These are phyloP conservation scores for human DNA, from an alignment of 2,113 vertebrate species.

Conservation along the genomic window DNA sequence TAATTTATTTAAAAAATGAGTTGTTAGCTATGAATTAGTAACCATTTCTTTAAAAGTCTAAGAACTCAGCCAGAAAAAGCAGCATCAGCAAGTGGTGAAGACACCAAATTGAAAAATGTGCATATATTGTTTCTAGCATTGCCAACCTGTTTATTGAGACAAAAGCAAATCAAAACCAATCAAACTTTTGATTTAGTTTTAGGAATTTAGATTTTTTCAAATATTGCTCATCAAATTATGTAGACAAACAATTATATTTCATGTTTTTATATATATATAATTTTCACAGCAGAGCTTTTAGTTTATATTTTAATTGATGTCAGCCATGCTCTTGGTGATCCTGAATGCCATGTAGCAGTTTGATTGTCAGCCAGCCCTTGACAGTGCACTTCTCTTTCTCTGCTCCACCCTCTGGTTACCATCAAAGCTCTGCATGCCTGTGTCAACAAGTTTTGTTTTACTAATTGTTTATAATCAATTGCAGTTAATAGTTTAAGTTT, in stretches of 20 bases:
- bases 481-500: slow-evolving; percentile 71
- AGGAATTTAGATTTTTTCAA: slow-evolving; percentile 51
- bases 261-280: slow-evolving; percentile 72
- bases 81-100: slow-evolving; percentile 34
- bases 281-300: slow-evolving; percentile 73
- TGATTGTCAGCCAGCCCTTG: slow-evolving; percentile 25
- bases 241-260: slow-evolving; percentile 66
- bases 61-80: slow-evolving; percentile 59
- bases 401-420: slow-evolving; percentile 39
- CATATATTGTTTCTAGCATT: slow-evolving; percentile 51
- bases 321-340: slow-evolving; percentile 45
- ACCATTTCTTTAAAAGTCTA: slow-evolving; percentile 58
- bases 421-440: slow-evolving; percentile 68
- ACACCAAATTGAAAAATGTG: slow-evolving; percentile 22
- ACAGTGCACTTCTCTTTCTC: slow-evolving; percentile 29
- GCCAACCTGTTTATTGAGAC: slow-evolving; percentile 69
- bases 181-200: slow-evolving; percentile 36
- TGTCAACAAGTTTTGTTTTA: slow-evolving; percentile 67
- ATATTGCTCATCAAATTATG: slow-evolving; percentile 59
- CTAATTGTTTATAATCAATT: slow-evolving; percentile 60
- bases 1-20: background rate
- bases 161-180: slow-evolving; percentile 68
- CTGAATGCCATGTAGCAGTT: slow-evolving; percentile 54
- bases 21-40: slow-evolving; percentile 34
- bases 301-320: slow-evolving; percentile 56